phyloP scores from a whole-genome alignment of 2,797 vertebrate species.

The Lateolabrax maculatus region DNA sequence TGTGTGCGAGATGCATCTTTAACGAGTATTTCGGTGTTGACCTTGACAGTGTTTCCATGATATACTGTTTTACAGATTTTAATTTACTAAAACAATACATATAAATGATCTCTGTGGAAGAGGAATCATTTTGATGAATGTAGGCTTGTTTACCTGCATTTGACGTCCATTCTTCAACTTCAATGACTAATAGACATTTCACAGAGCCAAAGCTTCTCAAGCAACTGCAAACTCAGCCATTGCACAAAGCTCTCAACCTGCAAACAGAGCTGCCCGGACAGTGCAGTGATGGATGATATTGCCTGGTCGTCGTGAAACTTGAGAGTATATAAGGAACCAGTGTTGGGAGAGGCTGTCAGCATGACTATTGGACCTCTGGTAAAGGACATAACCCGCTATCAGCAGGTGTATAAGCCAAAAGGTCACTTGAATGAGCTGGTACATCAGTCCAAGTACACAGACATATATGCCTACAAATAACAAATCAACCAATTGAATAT shows the following conservation, averaged over 20 bases:
- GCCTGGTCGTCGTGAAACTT: not conserved
- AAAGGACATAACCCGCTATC: not conserved
- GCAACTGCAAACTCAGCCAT: not conserved
- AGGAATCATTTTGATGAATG: not conserved
- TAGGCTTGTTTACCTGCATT: not conserved
- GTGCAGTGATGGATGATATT: slow-evolving; percentile 8
- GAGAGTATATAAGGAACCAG: not conserved
- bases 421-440: not conserved
- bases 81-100: not conserved
- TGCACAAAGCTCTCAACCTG: slow-evolving; percentile 14
- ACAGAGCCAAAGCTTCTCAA: not conserved
- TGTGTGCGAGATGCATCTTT: not conserved
- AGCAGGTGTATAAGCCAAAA: not conserved
- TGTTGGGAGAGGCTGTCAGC: not conserved
- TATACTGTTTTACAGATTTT: not conserved
- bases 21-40: not conserved
- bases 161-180: not conserved
- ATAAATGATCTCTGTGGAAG: not conserved
- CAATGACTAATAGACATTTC: not conserved
- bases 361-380: not conserved
- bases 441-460: not conserved
- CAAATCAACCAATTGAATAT: not conserved
- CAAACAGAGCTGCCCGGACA: not conserved
- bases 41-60: not conserved
- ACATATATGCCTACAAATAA: not conserved